A percentile compares a stretch with the other conserved stretches of the same genome.
These are phyloP conservation scores for Dolichopus griseipennis DNA, from an alignment of 2,888 invertebrate species.

Conservation along the genomic window DNA sequence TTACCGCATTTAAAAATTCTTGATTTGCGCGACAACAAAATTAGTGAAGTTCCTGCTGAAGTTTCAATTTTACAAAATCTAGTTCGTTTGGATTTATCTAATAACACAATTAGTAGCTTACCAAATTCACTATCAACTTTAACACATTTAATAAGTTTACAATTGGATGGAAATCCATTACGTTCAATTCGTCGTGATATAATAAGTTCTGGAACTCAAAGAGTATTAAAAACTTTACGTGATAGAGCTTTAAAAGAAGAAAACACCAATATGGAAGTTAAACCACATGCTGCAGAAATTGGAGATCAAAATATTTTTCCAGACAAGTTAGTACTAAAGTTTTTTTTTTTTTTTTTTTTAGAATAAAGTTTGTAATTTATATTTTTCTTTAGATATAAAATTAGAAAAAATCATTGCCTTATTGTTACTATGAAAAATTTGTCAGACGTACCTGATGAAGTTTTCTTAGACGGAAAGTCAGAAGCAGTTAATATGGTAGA, in stretches of 20 bases:
- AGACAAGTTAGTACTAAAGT: conserved; percentile 30
- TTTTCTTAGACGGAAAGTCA: conserved; percentile 60
- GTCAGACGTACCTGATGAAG: conserved; percentile 56
- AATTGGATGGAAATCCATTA: conserved; percentile 78
- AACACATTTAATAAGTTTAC: conserved; percentile 70
- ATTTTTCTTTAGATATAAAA: conserved; percentile 44
- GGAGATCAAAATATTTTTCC: conserved; percentile 32
- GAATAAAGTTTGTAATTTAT: conserved; percentile 19
- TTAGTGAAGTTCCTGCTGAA: conserved; percentile 68
- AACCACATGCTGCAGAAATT: conserved; percentile 35
- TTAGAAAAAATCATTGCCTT: conserved; percentile 47
- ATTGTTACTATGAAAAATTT: conserved; percentile 49
- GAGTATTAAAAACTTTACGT: conserved; percentile 68
- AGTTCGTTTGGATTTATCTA: conserved; percentile 74
- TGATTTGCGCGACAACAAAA: conserved; percentile 73
- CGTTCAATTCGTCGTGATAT: conserved; percentile 74
- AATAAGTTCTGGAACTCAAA: conserved; percentile 70
- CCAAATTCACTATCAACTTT: conserved; percentile 61
- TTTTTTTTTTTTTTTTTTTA: neutral
- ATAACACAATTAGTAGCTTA: conserved; percentile 62
- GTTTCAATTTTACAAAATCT: conserved; percentile 64
- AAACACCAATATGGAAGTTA: conserved; percentile 18
- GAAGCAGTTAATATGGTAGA: conserved; percentile 69
- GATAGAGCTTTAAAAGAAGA: conserved; percentile 44
- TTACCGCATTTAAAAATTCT: conserved; percentile 64